Conservation (phyloP, 2,888 invertebrate genomes). For the Cantharis nigra region DNA sequence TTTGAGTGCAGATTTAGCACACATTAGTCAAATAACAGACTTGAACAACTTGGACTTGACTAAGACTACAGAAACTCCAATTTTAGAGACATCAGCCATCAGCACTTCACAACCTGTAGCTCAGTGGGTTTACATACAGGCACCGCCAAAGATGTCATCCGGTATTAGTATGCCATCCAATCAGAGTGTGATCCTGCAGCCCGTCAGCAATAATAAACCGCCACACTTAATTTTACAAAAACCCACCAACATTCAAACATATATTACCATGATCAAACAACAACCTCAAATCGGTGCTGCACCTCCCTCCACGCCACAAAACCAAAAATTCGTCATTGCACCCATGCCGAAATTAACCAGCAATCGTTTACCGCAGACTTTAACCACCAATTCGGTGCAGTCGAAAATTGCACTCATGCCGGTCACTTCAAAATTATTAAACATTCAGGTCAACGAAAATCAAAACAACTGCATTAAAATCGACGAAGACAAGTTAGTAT, state of each 20-base stretch:
- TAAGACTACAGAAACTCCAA: constrained; percentile 12
- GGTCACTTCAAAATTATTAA: constrained; percentile 25
- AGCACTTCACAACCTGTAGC: constrained; percentile 32
- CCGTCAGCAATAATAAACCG: constrained; percentile 43
- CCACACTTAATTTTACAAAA: constrained; percentile 64
- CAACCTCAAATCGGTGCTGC: constrained; percentile 43
- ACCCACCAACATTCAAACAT: constrained; percentile 58
- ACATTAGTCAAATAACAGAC: neutral
- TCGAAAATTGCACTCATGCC: constrained; percentile 52
- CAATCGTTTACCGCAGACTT: constrained; percentile 61
- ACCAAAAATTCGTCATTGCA: constrained; percentile 63
- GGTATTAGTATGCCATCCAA: constrained; percentile 37
- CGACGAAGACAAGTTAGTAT: neutral
- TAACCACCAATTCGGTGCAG: constrained; percentile 61
- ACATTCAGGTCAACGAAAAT: constrained; percentile 40
- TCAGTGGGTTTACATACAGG: constrained; percentile 62
- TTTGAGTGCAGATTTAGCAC: neutral
- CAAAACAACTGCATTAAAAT: constrained; percentile 57
- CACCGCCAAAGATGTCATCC: constrained; percentile 56
- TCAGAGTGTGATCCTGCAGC: constrained; percentile 36
- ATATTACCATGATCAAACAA: constrained; percentile 63
- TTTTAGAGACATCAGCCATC: constrained; percentile 22
- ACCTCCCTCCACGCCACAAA: constrained; percentile 37
- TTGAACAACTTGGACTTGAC: neutral
- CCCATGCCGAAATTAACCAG: constrained; percentile 65